Conservation (phyloP, 1,140 invertebrate species). For the Calephelis nemesis region DNA sequence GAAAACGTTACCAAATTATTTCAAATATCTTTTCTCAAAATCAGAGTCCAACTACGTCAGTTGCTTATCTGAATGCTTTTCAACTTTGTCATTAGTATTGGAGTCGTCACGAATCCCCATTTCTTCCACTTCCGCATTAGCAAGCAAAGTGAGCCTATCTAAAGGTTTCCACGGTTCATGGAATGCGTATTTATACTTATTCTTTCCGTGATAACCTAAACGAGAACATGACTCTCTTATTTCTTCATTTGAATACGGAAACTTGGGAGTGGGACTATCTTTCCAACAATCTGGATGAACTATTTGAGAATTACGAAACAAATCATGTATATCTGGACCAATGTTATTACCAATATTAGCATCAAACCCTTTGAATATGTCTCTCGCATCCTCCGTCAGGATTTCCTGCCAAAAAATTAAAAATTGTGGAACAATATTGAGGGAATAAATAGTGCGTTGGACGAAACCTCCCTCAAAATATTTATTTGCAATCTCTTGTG, state of each 20-base stretch:
- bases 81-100: background rate
- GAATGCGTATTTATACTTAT: slow-evolving; percentile 64
- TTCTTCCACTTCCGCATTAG: slow-evolving; percentile 55
- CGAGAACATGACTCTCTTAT: slow-evolving; percentile 38
- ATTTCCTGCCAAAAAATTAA: slow-evolving; percentile 60
- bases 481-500: background rate
- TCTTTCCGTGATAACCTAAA: slow-evolving; percentile 60
- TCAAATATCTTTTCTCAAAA: slow-evolving; percentile 32
- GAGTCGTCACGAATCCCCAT: background rate
- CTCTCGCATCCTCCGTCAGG: slow-evolving; percentile 38
- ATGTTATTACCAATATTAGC: slow-evolving; percentile 23
- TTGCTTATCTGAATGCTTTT: slow-evolving; percentile 32
- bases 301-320: slow-evolving; percentile 54
- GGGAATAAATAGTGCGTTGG: slow-evolving; percentile 58
- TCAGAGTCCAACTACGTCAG: slow-evolving; percentile 50
- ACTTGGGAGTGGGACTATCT: slow-evolving; percentile 37
- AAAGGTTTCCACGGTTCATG: slow-evolving; percentile 67
- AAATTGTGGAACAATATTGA: slow-evolving; percentile 29
- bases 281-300: slow-evolving; percentile 59
- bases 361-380: slow-evolving; percentile 37
- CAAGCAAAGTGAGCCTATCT: slow-evolving; percentile 52
- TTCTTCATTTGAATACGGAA: slow-evolving; percentile 25
- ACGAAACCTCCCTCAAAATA: slow-evolving; percentile 47
- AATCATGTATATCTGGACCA: slow-evolving; percentile 35
- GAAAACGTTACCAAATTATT: background rate